A percentile compares a stretch with the other conserved stretches of the same genome.
phyloP scores from a whole-genome alignment of 2,888 invertebrate genomes.

The Lypha dubia region DNA sequence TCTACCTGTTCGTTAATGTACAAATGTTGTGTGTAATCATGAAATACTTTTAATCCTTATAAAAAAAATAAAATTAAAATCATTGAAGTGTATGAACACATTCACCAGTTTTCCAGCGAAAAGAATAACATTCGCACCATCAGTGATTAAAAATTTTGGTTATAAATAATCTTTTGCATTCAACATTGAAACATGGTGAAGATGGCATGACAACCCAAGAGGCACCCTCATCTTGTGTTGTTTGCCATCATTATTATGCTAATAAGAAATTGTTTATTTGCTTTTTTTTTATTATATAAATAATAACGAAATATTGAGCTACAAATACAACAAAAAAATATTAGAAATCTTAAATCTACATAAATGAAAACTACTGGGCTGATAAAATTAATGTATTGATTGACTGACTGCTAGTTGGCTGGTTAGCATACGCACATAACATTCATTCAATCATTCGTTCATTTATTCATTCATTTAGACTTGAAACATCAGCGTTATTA shows the following conservation, averaged over 20 bases:
- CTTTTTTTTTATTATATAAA: slow-evolving; percentile 36
- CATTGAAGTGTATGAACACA: slow-evolving; percentile 59
- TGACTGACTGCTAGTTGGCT: slow-evolving; percentile 24
- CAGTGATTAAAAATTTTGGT: slow-evolving; percentile 35
- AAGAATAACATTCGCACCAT: slow-evolving; percentile 70
- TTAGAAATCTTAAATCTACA: slow-evolving; percentile 11
- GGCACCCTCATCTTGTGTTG: slow-evolving; percentile 65
- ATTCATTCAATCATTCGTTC: not conserved
- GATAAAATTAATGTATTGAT: slow-evolving; percentile 31
- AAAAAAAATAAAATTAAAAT: slow-evolving; percentile 48
- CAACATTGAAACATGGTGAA: not conserved
- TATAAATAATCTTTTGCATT: slow-evolving; percentile 30
- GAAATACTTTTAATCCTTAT: slow-evolving; percentile 39
- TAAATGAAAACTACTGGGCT: slow-evolving; percentile 36
- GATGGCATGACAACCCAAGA: slow-evolving; percentile 60
- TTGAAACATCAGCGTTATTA: slow-evolving; percentile 48
- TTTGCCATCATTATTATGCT: slow-evolving; percentile 62
- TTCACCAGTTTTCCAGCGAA: slow-evolving; percentile 23
- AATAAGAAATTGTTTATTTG: slow-evolving; percentile 62
- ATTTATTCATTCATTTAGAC: not conserved
- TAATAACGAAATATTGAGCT: slow-evolving; percentile 21
- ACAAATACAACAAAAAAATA: slow-evolving; percentile 14
- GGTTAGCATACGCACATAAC: slow-evolving; percentile 38
- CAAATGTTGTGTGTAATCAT: not conserved
- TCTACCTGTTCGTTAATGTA: not conserved